Conservation (phyloP, 2,113 vertebrate genomes). For the Salvator merianae region DNA sequence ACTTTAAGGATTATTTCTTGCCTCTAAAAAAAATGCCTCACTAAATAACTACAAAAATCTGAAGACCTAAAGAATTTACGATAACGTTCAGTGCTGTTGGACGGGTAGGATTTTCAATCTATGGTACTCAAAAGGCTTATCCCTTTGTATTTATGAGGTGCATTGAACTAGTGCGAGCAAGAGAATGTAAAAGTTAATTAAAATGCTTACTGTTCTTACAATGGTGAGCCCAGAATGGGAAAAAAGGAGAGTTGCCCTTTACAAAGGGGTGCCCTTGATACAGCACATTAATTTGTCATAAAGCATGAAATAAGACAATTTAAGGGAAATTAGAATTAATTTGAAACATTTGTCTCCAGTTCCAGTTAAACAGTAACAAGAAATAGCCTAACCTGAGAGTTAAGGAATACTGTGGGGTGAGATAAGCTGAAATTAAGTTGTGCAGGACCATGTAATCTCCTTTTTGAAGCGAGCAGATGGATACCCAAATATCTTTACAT, state of each 20-base stretch:
- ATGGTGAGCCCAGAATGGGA: constrained; percentile 44
- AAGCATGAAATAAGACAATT: constrained; percentile 68
- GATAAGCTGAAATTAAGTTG: constrained; percentile 32
- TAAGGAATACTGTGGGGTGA: not conserved
- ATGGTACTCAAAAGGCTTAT: constrained; percentile 26
- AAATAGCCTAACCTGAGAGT: constrained; percentile 13
- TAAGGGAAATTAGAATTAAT: constrained; percentile 65
- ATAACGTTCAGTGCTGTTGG: not conserved
- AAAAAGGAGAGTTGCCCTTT: constrained; percentile 46
- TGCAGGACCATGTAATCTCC: constrained; percentile 4
- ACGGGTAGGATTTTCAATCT: not conserved
- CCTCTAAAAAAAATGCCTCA: not conserved
- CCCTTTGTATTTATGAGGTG: constrained; percentile 25
- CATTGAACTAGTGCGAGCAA: constrained; percentile 7
- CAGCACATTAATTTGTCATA: constrained; percentile 53
- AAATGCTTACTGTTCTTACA: constrained; percentile 55
- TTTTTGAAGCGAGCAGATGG: constrained; percentile 14
- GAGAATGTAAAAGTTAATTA: constrained; percentile 47
- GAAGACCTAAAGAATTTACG: not conserved
- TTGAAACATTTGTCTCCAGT: constrained; percentile 62
- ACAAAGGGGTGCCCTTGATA: constrained; percentile 58
- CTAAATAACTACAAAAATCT: not conserved
- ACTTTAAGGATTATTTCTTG: constrained; percentile 39
- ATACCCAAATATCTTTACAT: constrained; percentile 11
- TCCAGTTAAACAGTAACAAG: constrained; percentile 47